phyloP scores from a whole-genome alignment of 2,113 vertebrate species.

The Mobula hypostoma region DNA sequence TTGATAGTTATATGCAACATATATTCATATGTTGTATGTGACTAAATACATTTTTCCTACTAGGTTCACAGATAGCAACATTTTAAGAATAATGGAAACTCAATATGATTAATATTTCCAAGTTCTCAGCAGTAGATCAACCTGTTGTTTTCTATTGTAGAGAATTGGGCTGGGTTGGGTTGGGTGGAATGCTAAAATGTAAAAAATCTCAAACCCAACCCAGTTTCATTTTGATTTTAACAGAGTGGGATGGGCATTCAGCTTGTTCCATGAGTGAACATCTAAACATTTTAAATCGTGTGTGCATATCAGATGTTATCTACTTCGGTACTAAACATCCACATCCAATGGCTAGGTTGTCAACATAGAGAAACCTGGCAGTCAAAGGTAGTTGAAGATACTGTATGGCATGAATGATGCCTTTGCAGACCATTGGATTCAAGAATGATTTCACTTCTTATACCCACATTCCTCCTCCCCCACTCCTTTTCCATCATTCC shows the following conservation, averaged over 20 bases:
- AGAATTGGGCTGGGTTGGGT: not conserved
- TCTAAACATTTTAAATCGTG: not conserved
- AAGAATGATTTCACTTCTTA: not conserved
- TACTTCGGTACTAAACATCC: not conserved
- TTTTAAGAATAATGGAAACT: not conserved
- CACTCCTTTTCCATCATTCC: not conserved
- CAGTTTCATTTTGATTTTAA: not conserved
- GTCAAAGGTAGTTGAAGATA: not conserved
- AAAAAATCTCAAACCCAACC: not conserved
- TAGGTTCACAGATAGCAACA: not conserved
- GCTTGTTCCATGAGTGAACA: not conserved
- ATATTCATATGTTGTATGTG: no score
- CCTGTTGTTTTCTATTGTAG: not conserved
- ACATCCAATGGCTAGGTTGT: not conserved
- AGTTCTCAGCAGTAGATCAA: not conserved
- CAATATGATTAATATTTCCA: not conserved
- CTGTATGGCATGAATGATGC: not conserved
- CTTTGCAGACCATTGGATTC: not conserved
- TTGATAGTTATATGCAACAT: no score
- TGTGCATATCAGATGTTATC: not conserved
- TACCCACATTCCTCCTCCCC: not conserved
- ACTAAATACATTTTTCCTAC: no score
- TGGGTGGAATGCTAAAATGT: not conserved
- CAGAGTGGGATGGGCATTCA: not conserved
- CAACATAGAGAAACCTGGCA: not conserved